Percentiles rank a stretch among this genome's conserved stretches.
These are phyloP conservation scores for Leucoma salicis DNA, from an alignment of 2,888 invertebrate genomes.

Conservation along the genomic window DNA sequence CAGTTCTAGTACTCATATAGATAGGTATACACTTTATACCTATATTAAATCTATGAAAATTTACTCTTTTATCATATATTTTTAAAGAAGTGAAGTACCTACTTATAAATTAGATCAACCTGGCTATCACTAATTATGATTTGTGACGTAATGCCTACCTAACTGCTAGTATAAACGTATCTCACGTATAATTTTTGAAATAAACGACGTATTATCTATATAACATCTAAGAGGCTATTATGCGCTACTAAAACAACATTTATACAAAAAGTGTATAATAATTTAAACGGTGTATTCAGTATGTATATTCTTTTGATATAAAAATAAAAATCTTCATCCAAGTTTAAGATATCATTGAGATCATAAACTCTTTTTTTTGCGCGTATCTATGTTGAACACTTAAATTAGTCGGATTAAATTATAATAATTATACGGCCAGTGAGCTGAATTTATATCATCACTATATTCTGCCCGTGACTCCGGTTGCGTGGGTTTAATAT, in stretches of 20 bases:
- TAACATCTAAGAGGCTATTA: neutral
- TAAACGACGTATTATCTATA: neutral
- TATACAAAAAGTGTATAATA: neutral
- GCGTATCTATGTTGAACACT: neutral
- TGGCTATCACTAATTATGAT: no score
- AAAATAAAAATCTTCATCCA: neutral
- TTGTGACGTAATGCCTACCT: no score
- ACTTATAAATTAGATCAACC: no score
- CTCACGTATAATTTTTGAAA: neutral
- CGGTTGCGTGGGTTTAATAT: no score
- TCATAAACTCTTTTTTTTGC: conserved; percentile 9
- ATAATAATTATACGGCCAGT: neutral
- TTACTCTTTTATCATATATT: no score
- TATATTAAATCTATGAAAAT: no score
- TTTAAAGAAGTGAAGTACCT: no score
- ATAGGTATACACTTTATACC: no score
- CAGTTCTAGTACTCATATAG: no score
- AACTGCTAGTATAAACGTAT: no score
- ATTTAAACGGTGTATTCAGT: neutral
- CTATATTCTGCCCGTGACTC: no score
- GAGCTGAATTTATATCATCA: no score
- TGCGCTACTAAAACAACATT: neutral
- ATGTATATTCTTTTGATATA: neutral
- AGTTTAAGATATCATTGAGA: neutral
- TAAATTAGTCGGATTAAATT: neutral